Conservation (phyloP, 1,140 invertebrate genomes). For the Agrilus planipennis region DNA sequence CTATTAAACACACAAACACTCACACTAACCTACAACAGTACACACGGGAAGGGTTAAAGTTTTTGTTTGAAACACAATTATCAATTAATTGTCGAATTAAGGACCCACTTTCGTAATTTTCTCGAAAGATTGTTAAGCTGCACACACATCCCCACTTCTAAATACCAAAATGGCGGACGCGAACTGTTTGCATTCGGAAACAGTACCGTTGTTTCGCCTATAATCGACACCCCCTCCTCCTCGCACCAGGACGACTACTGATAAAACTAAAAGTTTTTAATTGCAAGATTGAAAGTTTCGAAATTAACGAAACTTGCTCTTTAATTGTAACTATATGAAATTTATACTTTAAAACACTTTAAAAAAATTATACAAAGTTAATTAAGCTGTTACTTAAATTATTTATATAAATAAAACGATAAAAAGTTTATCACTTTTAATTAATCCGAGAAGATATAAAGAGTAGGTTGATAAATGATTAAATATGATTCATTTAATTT, state of each 20-base stretch:
- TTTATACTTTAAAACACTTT: not conserved
- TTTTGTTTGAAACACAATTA: conserved; percentile 7
- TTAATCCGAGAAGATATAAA: no score
- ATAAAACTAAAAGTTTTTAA: conserved; percentile 12
- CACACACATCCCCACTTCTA: conserved; percentile 28
- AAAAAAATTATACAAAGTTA: not conserved
- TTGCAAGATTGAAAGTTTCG: conserved; percentile 12
- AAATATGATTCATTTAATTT: no score
- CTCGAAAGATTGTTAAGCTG: conserved; percentile 19
- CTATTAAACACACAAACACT: conserved; percentile 23
- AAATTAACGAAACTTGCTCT: conserved; percentile 9
- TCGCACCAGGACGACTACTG: no score
- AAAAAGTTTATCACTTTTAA: no score
- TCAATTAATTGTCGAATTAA: conserved; percentile 17
- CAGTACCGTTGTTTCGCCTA: conserved; percentile 17
- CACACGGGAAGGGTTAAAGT: conserved; percentile 6
- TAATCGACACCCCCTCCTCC: conserved; percentile 13
- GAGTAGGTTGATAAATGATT: no score
- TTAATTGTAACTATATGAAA: not conserved
- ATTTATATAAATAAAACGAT: no score
- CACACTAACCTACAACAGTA: conserved; percentile 16
- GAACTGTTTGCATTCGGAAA: conserved; percentile 17
- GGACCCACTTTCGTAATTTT: conserved; percentile 21
- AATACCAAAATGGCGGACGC: conserved; percentile 31
- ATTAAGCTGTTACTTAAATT: not conserved